Conservation (phyloP, 2,888 invertebrate genomes). For the Philhelius pedissequus region DNA sequence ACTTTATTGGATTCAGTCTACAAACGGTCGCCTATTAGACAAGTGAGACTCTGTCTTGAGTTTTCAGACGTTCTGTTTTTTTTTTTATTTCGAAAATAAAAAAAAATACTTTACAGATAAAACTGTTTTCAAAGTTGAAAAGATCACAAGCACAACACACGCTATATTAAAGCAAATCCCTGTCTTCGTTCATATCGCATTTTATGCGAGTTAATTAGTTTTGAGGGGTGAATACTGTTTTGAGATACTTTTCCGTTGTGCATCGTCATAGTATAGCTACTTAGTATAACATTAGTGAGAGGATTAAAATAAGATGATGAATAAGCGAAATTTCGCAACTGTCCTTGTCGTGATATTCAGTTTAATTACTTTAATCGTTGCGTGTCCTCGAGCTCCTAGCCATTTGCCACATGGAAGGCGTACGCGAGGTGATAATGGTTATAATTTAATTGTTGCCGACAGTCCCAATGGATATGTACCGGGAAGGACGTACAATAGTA, state of each 20-base stretch:
- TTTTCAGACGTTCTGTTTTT: conserved; percentile 1
- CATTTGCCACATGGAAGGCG: conserved; percentile 79
- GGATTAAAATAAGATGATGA: conserved; percentile 36
- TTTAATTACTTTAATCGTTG: conserved; percentile 73
- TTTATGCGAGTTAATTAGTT: conserved; percentile 47
- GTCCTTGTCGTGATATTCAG: conserved; percentile 70
- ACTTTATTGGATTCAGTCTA: conserved; percentile 53
- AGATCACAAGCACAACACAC: conserved; percentile 37
- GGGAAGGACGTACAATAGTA: conserved; percentile 89
- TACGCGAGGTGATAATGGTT: conserved; percentile 91
- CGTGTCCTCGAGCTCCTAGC: conserved; percentile 77
- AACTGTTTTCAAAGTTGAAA: conserved; percentile 53
- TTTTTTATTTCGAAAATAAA: not conserved
- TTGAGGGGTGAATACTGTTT: conserved; percentile 47
- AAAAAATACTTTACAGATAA: not conserved
- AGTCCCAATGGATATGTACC: conserved; percentile 90
- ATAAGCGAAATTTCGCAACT: conserved; percentile 54
- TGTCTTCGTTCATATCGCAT: not conserved
- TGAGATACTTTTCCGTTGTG: conserved; percentile 37
- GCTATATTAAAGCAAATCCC: conserved; percentile 17
- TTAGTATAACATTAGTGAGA: conserved; percentile 21
- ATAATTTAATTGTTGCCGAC: conserved; percentile 88
- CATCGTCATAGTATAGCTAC: conserved; percentile 20
- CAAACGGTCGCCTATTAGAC: conserved; percentile 62
- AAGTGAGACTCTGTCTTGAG: conserved; percentile 35